phyloP scores from a whole-genome alignment of 2,113 vertebrate species.

The Thermophis baileyi region DNA sequence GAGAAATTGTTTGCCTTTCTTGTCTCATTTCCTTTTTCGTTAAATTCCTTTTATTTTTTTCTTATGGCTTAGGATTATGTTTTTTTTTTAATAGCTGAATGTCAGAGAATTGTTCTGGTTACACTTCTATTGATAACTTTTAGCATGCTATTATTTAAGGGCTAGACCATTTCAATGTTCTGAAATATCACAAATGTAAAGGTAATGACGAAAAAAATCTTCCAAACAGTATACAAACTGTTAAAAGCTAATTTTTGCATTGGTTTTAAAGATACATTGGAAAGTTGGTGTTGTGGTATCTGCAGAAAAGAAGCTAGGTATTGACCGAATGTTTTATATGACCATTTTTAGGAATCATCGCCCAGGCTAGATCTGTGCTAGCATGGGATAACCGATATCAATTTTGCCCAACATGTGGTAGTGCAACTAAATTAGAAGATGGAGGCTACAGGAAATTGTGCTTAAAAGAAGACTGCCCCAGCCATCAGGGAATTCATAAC shows the following conservation, averaged over 20 bases:
- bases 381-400: constrained; percentile 86
- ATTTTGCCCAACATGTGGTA: constrained; percentile 90
- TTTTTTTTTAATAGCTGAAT: background rate
- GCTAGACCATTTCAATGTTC: background rate
- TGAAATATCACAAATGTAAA: background rate
- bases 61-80: background rate
- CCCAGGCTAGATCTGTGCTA: constrained; percentile 86
- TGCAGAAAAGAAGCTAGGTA: background rate
- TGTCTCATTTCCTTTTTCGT: background rate
- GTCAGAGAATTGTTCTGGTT: background rate
- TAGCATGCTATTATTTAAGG: background rate
- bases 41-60: background rate
- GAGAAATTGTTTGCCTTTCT: background rate
- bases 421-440: constrained; percentile 77
- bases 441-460: constrained; percentile 91
- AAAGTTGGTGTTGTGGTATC: background rate
- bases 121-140: background rate
- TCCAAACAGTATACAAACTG: background rate
- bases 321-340: constrained; percentile 1
- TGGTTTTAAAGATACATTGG: background rate
- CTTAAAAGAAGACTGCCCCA: constrained; percentile 77
- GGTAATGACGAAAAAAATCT: background rate
- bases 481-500: constrained; percentile 85
- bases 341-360: constrained; percentile 78
- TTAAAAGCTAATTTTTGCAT: background rate